Evolutionary conservation across 2,888 invertebrate species (phyloP).

Genomic region (Cerastis rubricosa): DNA sequence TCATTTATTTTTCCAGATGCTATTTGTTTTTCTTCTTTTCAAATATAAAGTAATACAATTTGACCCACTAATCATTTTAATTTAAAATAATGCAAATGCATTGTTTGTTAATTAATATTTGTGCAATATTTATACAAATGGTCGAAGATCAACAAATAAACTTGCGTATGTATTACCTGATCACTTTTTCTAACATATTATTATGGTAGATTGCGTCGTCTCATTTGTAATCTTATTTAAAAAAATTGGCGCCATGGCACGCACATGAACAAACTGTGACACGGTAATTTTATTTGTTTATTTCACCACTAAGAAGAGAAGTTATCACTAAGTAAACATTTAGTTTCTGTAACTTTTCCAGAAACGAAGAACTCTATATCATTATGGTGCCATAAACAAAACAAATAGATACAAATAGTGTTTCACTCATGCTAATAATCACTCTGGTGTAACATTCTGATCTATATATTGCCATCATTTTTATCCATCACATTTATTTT

Average conservation of each 20-base stretch:
- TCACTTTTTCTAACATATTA: background rate
- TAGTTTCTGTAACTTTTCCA: background rate
- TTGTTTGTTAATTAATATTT: background rate
- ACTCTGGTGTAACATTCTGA: background rate
- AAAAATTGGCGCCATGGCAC: background rate
- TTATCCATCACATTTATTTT: background rate
- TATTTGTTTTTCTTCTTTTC: background rate
- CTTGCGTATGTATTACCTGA: background rate
- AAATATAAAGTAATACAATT: background rate
- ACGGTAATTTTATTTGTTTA: background rate
- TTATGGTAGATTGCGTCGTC: background rate
- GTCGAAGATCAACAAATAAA: constrained; percentile 2
- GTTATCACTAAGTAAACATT: background rate
- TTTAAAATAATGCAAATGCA: background rate
- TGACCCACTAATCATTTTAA: background rate
- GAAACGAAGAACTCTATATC: background rate
- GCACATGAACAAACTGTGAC: background rate
- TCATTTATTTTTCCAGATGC: background rate
- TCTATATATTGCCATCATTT: background rate
- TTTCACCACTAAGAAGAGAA: background rate
- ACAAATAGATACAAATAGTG: background rate
- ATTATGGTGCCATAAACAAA: background rate
- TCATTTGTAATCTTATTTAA: background rate
- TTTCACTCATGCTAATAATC: background rate
- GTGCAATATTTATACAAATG: background rate